Percentiles rank a stretch among this genome's conserved stretches.
Evolutionary conservation across 2,888 invertebrate species (phyloP).

Genomic region (Epistrophe eligans): DNA sequence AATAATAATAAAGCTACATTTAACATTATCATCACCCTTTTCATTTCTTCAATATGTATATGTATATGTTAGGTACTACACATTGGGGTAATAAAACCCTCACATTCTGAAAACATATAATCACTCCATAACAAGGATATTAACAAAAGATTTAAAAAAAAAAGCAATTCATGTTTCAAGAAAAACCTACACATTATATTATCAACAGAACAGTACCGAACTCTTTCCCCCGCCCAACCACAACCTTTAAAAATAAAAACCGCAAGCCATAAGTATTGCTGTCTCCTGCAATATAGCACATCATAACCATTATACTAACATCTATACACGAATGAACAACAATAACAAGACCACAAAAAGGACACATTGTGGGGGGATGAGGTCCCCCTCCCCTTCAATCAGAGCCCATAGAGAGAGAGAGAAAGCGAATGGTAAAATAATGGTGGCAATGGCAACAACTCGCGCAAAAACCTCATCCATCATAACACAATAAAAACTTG

Average conservation of each 20-base stretch:
- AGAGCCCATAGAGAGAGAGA: background rate
- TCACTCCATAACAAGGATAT: constrained; percentile 75
- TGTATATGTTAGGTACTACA: background rate
- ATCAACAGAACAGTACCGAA: background rate
- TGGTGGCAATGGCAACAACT: constrained; percentile 42
- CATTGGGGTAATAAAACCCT: constrained; percentile 45
- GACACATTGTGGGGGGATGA: background rate
- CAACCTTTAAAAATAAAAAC: constrained; percentile 3
- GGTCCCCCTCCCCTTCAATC: background rate
- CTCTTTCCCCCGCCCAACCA: background rate
- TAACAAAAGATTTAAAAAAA: constrained; percentile 70
- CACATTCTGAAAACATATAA: constrained; percentile 69
- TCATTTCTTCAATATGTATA: background rate
- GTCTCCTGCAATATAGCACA: constrained; percentile 43
- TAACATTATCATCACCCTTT: background rate
- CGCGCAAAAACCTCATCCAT: constrained; percentile 73
- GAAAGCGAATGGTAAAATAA: constrained; percentile 16
- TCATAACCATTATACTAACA: constrained; percentile 34
- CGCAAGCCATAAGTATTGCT: constrained; percentile 38
- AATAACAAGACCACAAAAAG: constrained; percentile 42
- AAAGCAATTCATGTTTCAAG: constrained; percentile 53
- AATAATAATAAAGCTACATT: background rate
- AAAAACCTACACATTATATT: constrained; percentile 51
- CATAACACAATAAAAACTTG: constrained; percentile 75
- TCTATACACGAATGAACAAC: constrained; percentile 14